Percentiles rank a stretch among this genome's conserved stretches.
phyloP scores from a whole-genome alignment of 2,888 invertebrate species.

The Labia minor region DNA sequence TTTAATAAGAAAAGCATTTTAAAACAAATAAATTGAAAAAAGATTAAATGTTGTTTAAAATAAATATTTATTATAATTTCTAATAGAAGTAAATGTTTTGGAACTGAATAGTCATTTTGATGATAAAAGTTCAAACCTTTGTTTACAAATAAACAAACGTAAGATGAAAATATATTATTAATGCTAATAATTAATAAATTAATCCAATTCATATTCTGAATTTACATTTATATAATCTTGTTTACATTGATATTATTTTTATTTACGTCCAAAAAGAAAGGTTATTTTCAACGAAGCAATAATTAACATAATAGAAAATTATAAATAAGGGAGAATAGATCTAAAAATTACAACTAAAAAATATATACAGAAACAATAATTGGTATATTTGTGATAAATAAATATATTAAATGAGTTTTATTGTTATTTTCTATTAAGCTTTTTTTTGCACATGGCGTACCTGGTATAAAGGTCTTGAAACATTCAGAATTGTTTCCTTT shows the following conservation, averaged over 20 bases:
- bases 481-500: neutral
- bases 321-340: neutral
- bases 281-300: neutral
- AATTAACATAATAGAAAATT: neutral
- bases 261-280: neutral
- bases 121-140: neutral
- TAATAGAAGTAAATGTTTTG: too few relatives aligned
- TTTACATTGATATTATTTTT: neutral
- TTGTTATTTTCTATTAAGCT: conserved; percentile 4
- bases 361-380: neutral
- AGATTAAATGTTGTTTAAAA: too few relatives aligned
- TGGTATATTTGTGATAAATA: neutral
- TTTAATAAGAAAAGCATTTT: too few relatives aligned
- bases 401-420: neutral
- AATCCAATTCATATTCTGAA: neutral
- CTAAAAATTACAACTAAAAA: neutral
- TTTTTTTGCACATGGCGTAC: conserved; percentile 13
- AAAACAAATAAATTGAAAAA: too few relatives aligned
- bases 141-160: neutral
- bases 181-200: neutral
- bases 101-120: too few relatives aligned
- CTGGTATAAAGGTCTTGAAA: neutral
- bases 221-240: neutral
- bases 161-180: neutral
- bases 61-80: too few relatives aligned